phyloP scores from a whole-genome alignment of 2,888 invertebrate species.

The Argyresthia goedartella region DNA sequence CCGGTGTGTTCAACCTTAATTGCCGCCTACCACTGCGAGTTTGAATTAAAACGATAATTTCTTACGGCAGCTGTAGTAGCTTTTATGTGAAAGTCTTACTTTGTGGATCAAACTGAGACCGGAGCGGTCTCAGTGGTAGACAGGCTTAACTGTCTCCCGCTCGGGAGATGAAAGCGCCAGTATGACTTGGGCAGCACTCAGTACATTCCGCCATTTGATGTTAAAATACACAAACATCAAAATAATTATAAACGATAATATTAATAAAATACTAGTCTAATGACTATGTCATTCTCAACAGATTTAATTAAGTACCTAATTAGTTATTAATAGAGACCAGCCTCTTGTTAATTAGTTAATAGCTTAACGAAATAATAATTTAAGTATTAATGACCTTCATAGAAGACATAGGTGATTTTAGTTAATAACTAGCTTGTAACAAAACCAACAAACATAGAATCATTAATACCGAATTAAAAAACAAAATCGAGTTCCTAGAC shows the following conservation, averaged over 20 bases:
- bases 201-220: not conserved
- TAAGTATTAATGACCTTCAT: conserved; percentile 26
- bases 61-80: no score
- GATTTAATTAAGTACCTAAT: not conserved
- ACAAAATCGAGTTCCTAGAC: not conserved
- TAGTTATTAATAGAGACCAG: conserved; percentile 8
- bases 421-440: not conserved
- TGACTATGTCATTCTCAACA: not conserved
- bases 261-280: not conserved
- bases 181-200: not conserved
- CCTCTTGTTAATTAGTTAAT: conserved; percentile 38
- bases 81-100: no score
- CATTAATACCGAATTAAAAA: not conserved
- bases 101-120: no score
- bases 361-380: conserved; percentile 16
- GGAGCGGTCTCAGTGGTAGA: no score
- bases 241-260: not conserved
- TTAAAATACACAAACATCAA: not conserved
- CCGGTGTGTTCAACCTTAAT: no score
- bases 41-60: no score
- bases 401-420: conserved; percentile 22
- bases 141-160: not conserved
- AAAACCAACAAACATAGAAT: not conserved
- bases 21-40: no score
- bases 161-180: no score